Evolutionary conservation across 2,797 vertebrate species (phyloP), one percentile per base, ranked within the genome.

Genomic region (Sebastes hopkinsi): DNA sequence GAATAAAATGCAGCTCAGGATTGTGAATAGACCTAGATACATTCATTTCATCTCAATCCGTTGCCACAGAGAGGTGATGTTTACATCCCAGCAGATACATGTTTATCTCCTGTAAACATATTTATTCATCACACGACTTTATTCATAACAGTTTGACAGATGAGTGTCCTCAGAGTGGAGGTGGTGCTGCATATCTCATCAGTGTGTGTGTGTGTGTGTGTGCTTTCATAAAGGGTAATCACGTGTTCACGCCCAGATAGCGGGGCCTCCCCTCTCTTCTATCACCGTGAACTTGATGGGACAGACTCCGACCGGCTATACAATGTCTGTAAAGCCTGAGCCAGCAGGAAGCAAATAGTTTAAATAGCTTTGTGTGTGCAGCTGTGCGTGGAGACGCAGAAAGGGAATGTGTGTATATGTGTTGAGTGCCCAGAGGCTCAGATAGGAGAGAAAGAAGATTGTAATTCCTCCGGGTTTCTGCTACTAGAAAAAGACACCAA

Each of bases 341-440:
- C 59, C 54, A 80, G 79, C 70, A 66, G 59, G 61, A 82, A 23
- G 71, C 29, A 42, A 77, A 67, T 60, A 32, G 79, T 77, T 84
- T 83, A 79, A 80, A 83, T 36, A n/a, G 61, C 46, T 89, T 77
- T 85, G 71, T 77, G 67, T 29, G 61, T 66, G 70, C 55, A 73
- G 67, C 61, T 82, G 78, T 82, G 81, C 66, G 80, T 64, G 32
- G 11, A 78, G 29, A 72, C 0, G 4, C 52, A 32, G 14, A 52
- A 60, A 76, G 71, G 22, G 23, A 66, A 75, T 56, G 65, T 46
- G 62, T 66, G 60, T 64, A 16, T 66, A 22, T 75, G 36, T 67
- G 30, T 56, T 60, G 12, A 68, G 27, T 60, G 27, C 56, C 62
- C 69, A 50, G 23, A 72, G 77, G 75, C 72, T 83, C 2, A 36